Percentiles rank a stretch among this genome's conserved stretches.
Evolutionary conservation across 2,888 invertebrate species (phyloP).

Genomic region (Tetragnatha montana): DNA sequence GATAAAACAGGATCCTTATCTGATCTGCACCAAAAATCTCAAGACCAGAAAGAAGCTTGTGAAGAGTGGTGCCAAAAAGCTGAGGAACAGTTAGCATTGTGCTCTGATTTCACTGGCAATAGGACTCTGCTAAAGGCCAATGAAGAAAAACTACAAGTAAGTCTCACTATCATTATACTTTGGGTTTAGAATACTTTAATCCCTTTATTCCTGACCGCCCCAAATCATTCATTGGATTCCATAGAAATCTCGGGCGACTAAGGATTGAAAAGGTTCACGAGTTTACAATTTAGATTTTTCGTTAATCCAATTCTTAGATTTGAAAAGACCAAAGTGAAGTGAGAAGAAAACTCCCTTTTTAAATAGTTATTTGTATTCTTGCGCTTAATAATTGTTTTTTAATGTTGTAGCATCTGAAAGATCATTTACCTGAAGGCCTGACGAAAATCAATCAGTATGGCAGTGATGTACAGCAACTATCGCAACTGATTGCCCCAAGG

Average conservation of each 20-base stretch:
- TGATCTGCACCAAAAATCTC: constrained; percentile 46
- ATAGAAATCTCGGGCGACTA: no score
- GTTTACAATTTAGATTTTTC: no score
- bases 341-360: no score
- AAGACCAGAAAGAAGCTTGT: constrained; percentile 59
- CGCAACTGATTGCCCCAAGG: constrained; percentile 84
- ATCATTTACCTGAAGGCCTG: constrained; percentile 85
- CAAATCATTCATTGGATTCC: no score
- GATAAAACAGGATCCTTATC: constrained; percentile 54
- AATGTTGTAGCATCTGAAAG: constrained; percentile 82
- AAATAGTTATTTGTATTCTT: no score
- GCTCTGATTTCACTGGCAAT: constrained; percentile 87
- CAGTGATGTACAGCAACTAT: constrained; percentile 82
- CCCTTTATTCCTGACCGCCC: no score
- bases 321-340: no score
- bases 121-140: constrained; percentile 89
- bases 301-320: no score
- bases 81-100: constrained; percentile 59
- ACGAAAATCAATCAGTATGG: constrained; percentile 86
- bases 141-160: constrained; percentile 83
- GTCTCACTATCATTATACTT: neutral
- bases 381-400: neutral
- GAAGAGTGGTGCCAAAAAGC: constrained; percentile 66
- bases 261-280: no score
- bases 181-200: no score